A percentile compares a stretch with the other conserved stretches of the same genome.
These are phyloP conservation scores for Eupithecia abbreviata DNA, from an alignment of 2,888 invertebrate species.

Conservation along the genomic window DNA sequence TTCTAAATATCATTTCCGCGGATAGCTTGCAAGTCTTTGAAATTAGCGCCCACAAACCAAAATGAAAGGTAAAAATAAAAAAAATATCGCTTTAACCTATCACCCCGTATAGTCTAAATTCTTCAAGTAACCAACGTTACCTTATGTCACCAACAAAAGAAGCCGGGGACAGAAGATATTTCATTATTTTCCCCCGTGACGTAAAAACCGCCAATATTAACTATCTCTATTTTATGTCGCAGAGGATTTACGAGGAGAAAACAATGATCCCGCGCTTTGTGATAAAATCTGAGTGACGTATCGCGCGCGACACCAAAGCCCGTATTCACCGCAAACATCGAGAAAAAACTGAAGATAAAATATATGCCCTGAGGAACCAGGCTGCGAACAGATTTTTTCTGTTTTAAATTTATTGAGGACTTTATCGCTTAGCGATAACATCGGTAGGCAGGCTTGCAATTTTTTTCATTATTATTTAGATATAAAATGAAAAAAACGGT, in stretches of 20 bases:
- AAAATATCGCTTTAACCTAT: too few relatives aligned
- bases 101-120: background rate
- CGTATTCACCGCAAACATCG: conserved; percentile 20
- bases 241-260: conserved; percentile 26
- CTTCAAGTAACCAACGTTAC: background rate
- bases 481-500: background rate
- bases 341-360: background rate
- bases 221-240: conserved; percentile 17
- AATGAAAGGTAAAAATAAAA: too few relatives aligned
- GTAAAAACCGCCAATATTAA: conserved; percentile 14
- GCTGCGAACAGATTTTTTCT: background rate
- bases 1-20: too few relatives aligned
- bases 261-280: conserved; percentile 28
- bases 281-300: conserved; percentile 35
- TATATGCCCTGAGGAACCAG: background rate
- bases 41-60: too few relatives aligned
- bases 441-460: background rate
- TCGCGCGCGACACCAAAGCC: conserved; percentile 21
- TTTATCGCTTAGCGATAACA: too few relatives aligned
- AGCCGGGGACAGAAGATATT: background rate
- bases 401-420: too few relatives aligned
- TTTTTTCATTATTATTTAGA: background rate
- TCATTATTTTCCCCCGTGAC: conserved; percentile 11
- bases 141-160: background rate
- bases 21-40: too few relatives aligned